phyloP scores from a whole-genome alignment of 2,888 invertebrate species.

The Acheta domesticus region DNA sequence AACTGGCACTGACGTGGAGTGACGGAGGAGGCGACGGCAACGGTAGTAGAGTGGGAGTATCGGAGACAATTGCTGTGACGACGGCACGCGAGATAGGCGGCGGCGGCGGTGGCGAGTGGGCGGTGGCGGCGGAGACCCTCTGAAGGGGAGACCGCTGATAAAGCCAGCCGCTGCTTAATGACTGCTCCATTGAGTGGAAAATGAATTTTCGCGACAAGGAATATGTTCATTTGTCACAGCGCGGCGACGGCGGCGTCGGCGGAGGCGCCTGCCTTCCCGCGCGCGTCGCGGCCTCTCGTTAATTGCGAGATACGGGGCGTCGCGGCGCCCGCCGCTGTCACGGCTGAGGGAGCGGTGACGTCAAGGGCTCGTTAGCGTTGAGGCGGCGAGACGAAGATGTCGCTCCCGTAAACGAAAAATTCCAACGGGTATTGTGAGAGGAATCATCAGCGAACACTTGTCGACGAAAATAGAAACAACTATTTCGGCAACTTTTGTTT shows the following conservation, averaged over 20 bases:
- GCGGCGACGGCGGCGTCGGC: not conserved
- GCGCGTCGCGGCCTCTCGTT: not conserved
- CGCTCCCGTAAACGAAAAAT: no score
- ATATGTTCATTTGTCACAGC: slow-evolving; percentile 1
- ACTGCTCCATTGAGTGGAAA: slow-evolving; percentile 7
- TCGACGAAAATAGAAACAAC: no score
- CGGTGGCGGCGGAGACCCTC: not conserved
- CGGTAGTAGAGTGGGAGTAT: no score
- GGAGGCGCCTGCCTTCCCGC: not conserved
- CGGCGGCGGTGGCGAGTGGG: not conserved
- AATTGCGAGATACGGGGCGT: slow-evolving; percentile 9
- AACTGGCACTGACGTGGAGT: no score
- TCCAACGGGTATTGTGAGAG: no score
- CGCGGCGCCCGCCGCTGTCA: not conserved
- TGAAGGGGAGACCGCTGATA: slow-evolving; percentile 2
- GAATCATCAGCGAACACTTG: no score
- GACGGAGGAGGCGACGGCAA: no score
- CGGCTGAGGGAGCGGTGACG: not conserved
- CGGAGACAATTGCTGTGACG: not conserved
- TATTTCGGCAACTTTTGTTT: no score
- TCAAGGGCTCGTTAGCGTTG: not conserved
- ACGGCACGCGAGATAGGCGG: not conserved
- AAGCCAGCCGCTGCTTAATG: slow-evolving; percentile 9
- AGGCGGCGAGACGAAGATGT: no score
- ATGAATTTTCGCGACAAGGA: slow-evolving; percentile 10